These are phyloP conservation scores for Tinamus guttatus DNA, from an alignment of 2,113 vertebrate species.

Conservation along the genomic window DNA sequence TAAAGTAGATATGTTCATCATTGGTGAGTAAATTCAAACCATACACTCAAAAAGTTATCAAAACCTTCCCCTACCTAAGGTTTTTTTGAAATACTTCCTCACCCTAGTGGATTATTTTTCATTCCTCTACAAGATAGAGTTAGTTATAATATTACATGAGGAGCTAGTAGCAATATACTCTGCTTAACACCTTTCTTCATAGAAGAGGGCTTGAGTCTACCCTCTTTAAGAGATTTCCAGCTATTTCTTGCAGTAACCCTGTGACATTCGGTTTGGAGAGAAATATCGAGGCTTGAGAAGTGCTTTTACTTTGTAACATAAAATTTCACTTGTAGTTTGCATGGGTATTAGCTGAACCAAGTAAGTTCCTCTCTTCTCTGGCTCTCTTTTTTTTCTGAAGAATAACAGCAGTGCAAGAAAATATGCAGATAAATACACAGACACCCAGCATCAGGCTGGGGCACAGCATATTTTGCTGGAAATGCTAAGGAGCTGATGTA, in stretches of 20 bases:
- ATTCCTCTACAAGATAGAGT: not conserved
- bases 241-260: not conserved
- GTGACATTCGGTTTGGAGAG: not conserved
- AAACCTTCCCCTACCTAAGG: not conserved
- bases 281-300: not conserved
- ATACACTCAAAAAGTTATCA: not conserved
- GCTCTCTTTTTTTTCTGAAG: not conserved
- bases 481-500: not conserved
- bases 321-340: constrained; percentile 13
- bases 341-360: not conserved
- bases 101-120: not conserved
- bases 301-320: not conserved
- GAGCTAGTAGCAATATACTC: not conserved
- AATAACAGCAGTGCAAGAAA: not conserved
- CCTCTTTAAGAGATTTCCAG: not conserved
- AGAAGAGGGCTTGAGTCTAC: not conserved
- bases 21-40: not conserved
- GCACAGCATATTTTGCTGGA: not conserved
- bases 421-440: not conserved
- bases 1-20: constrained; percentile 5
- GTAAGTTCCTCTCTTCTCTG: not conserved
- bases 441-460: not conserved
- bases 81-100: not conserved
- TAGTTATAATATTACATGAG: not conserved
- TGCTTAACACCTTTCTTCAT: not conserved